Base-by-base conservation (phyloP, 1,140 invertebrate species). In the Cyphomyrmex costatus region DNA sequence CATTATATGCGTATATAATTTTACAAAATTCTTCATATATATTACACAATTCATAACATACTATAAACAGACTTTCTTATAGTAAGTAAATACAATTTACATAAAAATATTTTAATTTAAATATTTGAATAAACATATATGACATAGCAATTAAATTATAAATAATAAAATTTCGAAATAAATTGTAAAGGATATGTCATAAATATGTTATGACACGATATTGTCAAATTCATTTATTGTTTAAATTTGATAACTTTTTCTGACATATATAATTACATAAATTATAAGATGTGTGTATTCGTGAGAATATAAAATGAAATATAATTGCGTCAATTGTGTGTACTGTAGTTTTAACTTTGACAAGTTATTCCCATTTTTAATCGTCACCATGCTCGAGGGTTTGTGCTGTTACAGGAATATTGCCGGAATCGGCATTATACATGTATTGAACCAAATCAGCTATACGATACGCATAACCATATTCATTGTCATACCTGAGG, bases 401-500 rank as follows among this genome's bases (percentile, higher is more conserved):
- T 27, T 82, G 10, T 77, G 16, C 5, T n/a, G 27, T 24, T 36
- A 66, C 36, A 46, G 61, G 12, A 58, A 87, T 16, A 42, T 88
- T 88, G 53, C 86, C 86, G 19, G 56, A 68, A 66, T 93, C 91
- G 24, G 88, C 88, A 51, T 88, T 74, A n/a, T 88, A 65, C 89
- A 97, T 96, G 93, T 97, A 95, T 51, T 93, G 90, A 71, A 97
- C 95, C 30, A 97, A 93, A 91, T 97, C 97, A 74, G 96, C 93
- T 51, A 97, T 96, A 90, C 97, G 95, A 94, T 95, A 94, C 79
- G 96, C 96, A 93, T 97, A 97, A 56, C 97, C 97, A 92, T 94
- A 97, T 92, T 97, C 97, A 92, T 97, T 97, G 93, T 97, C 97
- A 91, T 97, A 97, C 96, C 96, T 93, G 51, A 33, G 6, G 21